Evolutionary conservation across 2,113 vertebrate genomes (phyloP).

Genomic region (Morone saxatilis): DNA sequence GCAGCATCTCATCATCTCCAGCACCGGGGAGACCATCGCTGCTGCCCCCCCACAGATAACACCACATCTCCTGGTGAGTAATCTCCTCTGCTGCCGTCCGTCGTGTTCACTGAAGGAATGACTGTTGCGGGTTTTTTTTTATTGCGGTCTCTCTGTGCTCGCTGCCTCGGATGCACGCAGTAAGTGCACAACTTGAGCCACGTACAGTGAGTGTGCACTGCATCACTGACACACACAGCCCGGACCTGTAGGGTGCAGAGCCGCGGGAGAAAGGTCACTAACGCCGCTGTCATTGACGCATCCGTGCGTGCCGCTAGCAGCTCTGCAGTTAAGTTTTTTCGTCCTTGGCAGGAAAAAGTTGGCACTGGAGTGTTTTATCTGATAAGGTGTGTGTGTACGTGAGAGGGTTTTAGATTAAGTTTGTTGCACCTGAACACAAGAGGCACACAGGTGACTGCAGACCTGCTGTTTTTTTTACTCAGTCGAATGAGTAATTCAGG

Average conservation of each 20-base stretch:
- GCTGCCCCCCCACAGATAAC: constrained; percentile 15
- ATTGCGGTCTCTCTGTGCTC: background rate
- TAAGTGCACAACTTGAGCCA: constrained; percentile 37
- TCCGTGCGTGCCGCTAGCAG: constrained; percentile 22
- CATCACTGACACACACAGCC: constrained; percentile 31
- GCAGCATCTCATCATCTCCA: constrained; percentile 58
- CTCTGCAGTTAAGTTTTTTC: constrained; percentile 51
- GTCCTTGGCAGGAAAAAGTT: constrained; percentile 73
- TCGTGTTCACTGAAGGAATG: background rate
- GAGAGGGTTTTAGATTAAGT: constrained; percentile 52
- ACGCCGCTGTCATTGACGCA: constrained; percentile 51
- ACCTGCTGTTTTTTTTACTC: background rate
- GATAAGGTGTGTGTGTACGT: constrained; percentile 60
- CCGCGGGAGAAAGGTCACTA: constrained; percentile 59
- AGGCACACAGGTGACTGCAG: constrained; percentile 43
- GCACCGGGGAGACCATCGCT: constrained; percentile 21
- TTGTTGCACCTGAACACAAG: constrained; percentile 31
- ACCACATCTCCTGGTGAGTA: constrained; percentile 61
- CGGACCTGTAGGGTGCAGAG: constrained; percentile 59
- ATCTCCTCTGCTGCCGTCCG: background rate
- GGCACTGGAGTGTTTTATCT: constrained; percentile 24
- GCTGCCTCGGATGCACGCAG: constrained; percentile 8
- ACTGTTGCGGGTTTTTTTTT: background rate
- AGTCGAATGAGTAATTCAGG: background rate
- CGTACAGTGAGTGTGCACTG: constrained; percentile 27